phyloP scores from a whole-genome alignment of 2,113 vertebrate genomes.

The Leucosticte australis region DNA sequence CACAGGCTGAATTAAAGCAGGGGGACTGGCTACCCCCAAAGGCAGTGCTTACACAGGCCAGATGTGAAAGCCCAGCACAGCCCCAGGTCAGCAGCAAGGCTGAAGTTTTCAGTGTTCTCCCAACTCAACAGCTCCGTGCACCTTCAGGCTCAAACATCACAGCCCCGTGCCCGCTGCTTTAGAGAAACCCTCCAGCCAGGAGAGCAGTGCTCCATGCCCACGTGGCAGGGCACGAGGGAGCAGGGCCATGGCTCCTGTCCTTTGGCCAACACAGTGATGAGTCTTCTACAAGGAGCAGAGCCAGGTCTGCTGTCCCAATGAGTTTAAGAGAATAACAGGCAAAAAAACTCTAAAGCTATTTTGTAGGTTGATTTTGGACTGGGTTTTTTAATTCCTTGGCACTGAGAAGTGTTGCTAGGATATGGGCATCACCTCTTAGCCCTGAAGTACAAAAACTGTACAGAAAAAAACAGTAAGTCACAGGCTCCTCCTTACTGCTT shows the following conservation, averaged over 20 bases:
- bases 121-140: not conserved
- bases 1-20: not conserved
- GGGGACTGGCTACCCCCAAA: rapidly evolving
- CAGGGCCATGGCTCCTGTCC: not conserved
- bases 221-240: rapidly evolving
- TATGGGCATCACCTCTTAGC: not conserved
- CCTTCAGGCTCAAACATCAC: not conserved
- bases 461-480: not conserved
- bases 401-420: not conserved
- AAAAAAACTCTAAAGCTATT: not conserved
- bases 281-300: not conserved
- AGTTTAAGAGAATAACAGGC: not conserved
- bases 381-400: not conserved
- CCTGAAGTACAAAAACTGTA: not conserved
- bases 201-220: not conserved
- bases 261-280: rapidly evolving
- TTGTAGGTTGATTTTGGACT: not conserved
- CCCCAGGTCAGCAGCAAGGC: not conserved
- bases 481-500: not conserved
- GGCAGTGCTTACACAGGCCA: not conserved
- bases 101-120: not conserved
- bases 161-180: not conserved
- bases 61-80: not conserved
- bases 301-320: rapidly evolving
- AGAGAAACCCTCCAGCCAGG: not conserved